Evolutionary conservation across 2,113 vertebrate species (phyloP).

Genomic region (Chaetops frenatus): DNA sequence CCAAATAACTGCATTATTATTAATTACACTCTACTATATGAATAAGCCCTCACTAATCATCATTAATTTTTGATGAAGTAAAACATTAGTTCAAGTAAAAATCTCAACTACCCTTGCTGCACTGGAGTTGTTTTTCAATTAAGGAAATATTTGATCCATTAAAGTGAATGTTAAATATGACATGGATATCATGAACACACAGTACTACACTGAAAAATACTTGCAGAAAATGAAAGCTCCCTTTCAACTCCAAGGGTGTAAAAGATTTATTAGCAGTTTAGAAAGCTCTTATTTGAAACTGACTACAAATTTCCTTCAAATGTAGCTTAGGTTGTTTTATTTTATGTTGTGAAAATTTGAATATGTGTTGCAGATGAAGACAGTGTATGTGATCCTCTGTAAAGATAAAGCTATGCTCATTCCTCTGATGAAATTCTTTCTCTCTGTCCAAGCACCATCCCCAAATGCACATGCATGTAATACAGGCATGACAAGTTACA

Average conservation of each 20-base stretch:
- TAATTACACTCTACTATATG: not conserved
- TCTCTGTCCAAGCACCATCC: not conserved
- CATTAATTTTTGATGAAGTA: conserved; percentile 7
- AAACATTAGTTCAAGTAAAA: conserved; percentile 37
- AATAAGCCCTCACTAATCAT: not conserved
- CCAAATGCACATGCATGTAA: not conserved
- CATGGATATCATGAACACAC: not conserved
- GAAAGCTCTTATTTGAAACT: not conserved
- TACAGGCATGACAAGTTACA: not conserved
- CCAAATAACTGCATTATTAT: not conserved
- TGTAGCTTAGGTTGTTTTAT: not conserved
- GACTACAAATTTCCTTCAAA: not conserved
- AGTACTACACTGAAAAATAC: not conserved
- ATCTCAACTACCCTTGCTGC: not conserved
- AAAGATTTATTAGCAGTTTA: not conserved
- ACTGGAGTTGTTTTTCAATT: conserved; percentile 22
- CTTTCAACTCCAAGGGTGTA: not conserved
- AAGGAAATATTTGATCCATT: conserved; percentile 19
- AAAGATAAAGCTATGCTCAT: not conserved
- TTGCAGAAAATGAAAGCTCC: not conserved
- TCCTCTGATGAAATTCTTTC: not conserved
- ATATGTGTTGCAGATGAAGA: not conserved
- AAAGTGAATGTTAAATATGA: not conserved
- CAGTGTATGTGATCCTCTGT: not conserved
- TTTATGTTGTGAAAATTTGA: not conserved